Base-by-base conservation (phyloP, 2,888 invertebrate genomes). In the Dynastes hyllus region DNA sequence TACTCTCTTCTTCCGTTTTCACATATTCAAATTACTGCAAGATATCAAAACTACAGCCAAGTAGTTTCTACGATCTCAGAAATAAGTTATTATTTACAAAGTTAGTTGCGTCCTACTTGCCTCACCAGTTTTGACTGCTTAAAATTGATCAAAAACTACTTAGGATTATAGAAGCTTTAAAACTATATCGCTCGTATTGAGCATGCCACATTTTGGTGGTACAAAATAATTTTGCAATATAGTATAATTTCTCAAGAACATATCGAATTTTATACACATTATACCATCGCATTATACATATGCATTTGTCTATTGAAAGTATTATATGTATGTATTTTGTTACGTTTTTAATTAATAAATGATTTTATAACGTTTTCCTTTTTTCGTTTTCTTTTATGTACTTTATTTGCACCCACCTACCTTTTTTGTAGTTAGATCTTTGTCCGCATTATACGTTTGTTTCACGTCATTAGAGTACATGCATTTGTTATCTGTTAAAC, bases 321-420 rank as follows among this genome's bases (percentile, higher is more conserved):
- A 81, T 82, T 82, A 81, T 81, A 79, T 80, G 80, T 82, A 81
- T 81, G 81, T 80, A 81, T 82, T 69, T 79, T 82, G 79, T 80
- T 77, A 75, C 81, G 80, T 81, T 81, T 58, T 81, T 82, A 81
- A 77, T 80, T 80, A 81, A 81, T 82, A 82, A 82, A 82, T 75
- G 80, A 80, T 81, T 81, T 80, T 79, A 80, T 78, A 63, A 80
- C 76, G 76, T 81, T 80, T 69, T n/a, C 16, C 63, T 11, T 67
- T 50, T 77, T 55, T 58, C 61, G 32, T 67, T 69, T 51, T 22
- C 22, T 69, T 71, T 70, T 78, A 58, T 63, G 29, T 78, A 40
- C 61, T 55, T 63, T 71, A 50, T 61, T 29, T 71, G 73, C 61
- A 75, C 73, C 58, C 45, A 6, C 50, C 6, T 67, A 16, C 73